Evolutionary conservation across 1,140 invertebrate species (phyloP).

Genomic region (Oscheius sp.): DNA sequence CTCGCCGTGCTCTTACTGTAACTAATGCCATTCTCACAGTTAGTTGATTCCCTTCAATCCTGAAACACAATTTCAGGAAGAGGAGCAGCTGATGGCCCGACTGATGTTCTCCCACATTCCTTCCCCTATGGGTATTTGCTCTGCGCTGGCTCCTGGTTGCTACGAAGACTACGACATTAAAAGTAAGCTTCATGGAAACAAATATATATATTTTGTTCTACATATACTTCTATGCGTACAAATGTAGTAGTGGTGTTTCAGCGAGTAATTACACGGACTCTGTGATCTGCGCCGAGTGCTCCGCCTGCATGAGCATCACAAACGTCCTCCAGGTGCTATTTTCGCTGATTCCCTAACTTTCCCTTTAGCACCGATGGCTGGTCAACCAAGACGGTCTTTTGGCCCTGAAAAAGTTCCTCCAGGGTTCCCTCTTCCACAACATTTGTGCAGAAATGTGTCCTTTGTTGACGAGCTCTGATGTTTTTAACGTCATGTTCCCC

Average conservation of each 20-base stretch:
- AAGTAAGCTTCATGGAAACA: background rate
- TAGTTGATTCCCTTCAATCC: background rate
- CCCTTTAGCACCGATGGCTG: background rate
- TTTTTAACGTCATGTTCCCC: background rate
- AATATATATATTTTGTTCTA: too few relatives aligned
- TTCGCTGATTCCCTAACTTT: background rate
- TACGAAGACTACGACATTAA: background rate
- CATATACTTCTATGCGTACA: too few relatives aligned
- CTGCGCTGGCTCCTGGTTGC: background rate
- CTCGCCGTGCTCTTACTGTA: background rate
- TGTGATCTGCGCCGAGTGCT: conserved; percentile 2
- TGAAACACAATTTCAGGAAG: background rate
- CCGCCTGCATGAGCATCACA: conserved; percentile 1
- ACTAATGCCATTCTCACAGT: background rate
- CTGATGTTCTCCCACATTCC: background rate
- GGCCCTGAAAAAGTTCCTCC: background rate
- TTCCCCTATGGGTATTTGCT: background rate
- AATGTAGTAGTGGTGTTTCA: background rate
- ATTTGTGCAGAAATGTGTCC: background rate
- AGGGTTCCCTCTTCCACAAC: conserved; percentile 9
- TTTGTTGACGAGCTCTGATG: too few relatives aligned
- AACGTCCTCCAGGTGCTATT: conserved; percentile 5
- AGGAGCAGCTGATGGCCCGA: background rate
- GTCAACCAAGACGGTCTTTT: background rate
- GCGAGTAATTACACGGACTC: background rate